phyloP scores from a whole-genome alignment of 2,113 vertebrate species.

The Corvus moneduloides region DNA sequence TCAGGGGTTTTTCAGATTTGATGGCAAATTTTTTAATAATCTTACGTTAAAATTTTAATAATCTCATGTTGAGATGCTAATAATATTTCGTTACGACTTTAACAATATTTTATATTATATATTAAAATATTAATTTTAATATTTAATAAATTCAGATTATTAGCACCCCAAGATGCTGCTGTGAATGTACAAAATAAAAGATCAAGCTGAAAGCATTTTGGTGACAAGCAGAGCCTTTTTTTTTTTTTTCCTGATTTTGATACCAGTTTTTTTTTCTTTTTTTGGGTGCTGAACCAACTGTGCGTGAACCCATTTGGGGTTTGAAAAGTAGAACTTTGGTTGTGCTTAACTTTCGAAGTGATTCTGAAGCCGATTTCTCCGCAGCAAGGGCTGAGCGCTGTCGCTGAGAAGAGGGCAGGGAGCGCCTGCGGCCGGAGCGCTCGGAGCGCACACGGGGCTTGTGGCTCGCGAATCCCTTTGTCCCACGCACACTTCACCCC shows the following conservation, averaged over 20 bases:
- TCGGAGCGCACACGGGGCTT: fast-evolving
- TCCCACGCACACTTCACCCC: fast-evolving
- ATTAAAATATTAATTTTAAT: no score
- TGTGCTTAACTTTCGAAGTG: fast-evolving
- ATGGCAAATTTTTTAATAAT: neutral
- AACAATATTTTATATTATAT: no score
- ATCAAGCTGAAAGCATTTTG: neutral
- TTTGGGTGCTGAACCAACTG: neutral
- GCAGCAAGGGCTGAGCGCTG: fast-evolving
- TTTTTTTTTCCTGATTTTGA: neutral
- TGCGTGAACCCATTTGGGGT: fast-evolving
- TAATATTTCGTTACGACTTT: neutral
- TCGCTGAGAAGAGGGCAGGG: fast-evolving
- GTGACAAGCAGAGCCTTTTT: fast-evolving
- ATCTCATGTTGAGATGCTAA: no score
- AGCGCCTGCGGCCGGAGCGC: fast-evolving
- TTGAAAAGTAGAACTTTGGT: neutral
- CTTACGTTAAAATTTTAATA: no score
- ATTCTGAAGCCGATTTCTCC: neutral
- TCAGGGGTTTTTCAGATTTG: neutral
- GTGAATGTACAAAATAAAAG: neutral
- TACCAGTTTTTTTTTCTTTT: neutral
- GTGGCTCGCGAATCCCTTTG: fast-evolving
- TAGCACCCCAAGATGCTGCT: neutral
- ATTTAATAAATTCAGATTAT: neutral